phyloP scores from a whole-genome alignment of 2,797 vertebrate species.

The Megaceryle alcyon region DNA sequence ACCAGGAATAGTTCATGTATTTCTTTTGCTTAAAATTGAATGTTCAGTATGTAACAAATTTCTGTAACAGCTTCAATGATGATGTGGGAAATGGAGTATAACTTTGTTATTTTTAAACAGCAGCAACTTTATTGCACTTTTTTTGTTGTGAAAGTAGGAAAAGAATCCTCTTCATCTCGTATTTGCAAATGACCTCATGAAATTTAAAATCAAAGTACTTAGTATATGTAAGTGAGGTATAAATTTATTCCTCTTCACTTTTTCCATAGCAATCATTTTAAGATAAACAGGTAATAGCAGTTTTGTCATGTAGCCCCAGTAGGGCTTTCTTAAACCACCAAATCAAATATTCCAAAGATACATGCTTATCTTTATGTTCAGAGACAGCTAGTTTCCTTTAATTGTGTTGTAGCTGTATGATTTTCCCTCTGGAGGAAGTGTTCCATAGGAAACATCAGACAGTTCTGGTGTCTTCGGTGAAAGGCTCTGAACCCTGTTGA shows the following conservation, averaged over 20 bases:
- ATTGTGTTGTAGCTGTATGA: neutral
- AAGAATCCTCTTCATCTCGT: neutral
- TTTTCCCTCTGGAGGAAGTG: neutral
- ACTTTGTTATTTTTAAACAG: neutral
- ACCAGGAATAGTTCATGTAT: neutral
- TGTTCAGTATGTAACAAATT: neutral
- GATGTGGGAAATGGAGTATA: neutral
- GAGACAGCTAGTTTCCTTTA: neutral
- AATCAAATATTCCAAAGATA: neutral
- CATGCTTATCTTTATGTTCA: neutral
- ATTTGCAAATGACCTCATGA: neutral
- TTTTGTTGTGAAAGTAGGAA: neutral
- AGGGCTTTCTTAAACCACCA: neutral
- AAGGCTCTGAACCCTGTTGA: neutral
- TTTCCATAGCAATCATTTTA: neutral
- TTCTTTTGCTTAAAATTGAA: neutral
- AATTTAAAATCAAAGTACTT: neutral
- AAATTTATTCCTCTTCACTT: neutral
- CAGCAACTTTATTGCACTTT: neutral
- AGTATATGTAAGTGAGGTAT: neutral
- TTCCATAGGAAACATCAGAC: neutral
- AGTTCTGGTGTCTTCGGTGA: neutral
- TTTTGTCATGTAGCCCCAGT: neutral
- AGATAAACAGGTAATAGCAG: neutral
- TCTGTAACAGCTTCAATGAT: neutral